Evolutionary conservation across 2,888 invertebrate species (phyloP), one percentile per base, ranked within the genome.

Genomic region (Aplocera efformata): DNA sequence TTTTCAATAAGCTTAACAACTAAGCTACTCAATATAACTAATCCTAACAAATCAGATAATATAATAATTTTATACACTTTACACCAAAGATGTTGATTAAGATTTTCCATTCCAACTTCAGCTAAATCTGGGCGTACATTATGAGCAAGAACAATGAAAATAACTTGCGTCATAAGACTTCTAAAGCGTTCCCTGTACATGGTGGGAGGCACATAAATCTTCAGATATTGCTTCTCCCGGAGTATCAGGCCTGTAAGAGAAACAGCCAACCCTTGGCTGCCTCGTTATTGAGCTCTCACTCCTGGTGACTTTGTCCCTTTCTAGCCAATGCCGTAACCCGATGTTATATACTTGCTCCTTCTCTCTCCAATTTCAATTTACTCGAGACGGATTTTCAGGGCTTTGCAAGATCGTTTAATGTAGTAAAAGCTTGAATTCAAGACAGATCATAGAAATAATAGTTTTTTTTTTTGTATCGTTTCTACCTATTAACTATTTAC

Each of bases 281-380:
- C 88, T 89, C 89, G 88, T 89, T 89, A 89, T 89, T 88, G 83
- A 84, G 77, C 88, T 88, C 88, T 89, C 86, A 88, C 88, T 79
- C 83, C 78, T 64, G 72, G 57, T 60, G 40, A 48, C 49, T 55
- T 61, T 42, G 53, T 81, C 81, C 62, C 59, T 68, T 58, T 84
- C 73, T 17, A 52, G 47, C 80, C 6, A 42, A 41, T 27, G 32
- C 37, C 53, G 38, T 56, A 60, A 48, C 36, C 41, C 48, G 45
- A 52, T 50, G 50, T 48, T 52, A 52, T 47, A 47, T 32, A 48
- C 50, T 42, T 60, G 44, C 56, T 67, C 77, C 50, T 47, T 88
- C 88, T 83, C 82, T 52, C 71, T 89, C 77, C 73, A 75, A 86
- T 88, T 89, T 88, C 88, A 88, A 88, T 88, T 88, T 86, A 84